Evolutionary conservation across 2,797 vertebrate species (phyloP).

Genomic region (Vultur gryphus): DNA sequence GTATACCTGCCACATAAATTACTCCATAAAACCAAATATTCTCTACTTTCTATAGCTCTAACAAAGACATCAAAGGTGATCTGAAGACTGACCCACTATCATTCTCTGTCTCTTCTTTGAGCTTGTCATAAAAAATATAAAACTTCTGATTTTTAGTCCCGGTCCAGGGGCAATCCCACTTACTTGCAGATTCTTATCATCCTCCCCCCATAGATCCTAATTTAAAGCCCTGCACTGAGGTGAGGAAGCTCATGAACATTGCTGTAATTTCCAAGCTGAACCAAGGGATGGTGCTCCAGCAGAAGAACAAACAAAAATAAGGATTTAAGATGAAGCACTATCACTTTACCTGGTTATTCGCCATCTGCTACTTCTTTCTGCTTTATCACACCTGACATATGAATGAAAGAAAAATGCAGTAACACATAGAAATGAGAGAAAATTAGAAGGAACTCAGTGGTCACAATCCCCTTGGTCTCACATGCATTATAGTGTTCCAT

Average conservation of each 20-base stretch:
- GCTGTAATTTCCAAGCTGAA: background rate
- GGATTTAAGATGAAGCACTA: background rate
- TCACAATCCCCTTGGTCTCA: background rate
- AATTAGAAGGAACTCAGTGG: background rate
- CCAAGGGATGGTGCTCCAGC: background rate
- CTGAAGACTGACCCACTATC: background rate
- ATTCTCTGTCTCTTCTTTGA: background rate
- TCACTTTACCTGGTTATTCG: background rate
- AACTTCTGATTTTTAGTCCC: background rate
- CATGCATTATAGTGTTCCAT: background rate
- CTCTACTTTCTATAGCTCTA: background rate
- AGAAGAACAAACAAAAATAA: background rate
- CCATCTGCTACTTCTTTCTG: background rate
- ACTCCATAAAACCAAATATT: background rate
- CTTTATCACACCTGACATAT: background rate
- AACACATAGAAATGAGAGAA: background rate
- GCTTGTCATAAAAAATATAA: background rate
- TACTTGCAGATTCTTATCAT: background rate
- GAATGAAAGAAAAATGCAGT: background rate
- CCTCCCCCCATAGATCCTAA: background rate
- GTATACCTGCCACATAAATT: background rate
- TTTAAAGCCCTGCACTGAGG: background rate
- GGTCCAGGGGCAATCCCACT: background rate
- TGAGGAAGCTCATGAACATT: background rate
- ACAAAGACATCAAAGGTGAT: background rate